phyloP scores from a whole-genome alignment of 2,797 vertebrate species.

The Percopsis omiscomaycus region DNA sequence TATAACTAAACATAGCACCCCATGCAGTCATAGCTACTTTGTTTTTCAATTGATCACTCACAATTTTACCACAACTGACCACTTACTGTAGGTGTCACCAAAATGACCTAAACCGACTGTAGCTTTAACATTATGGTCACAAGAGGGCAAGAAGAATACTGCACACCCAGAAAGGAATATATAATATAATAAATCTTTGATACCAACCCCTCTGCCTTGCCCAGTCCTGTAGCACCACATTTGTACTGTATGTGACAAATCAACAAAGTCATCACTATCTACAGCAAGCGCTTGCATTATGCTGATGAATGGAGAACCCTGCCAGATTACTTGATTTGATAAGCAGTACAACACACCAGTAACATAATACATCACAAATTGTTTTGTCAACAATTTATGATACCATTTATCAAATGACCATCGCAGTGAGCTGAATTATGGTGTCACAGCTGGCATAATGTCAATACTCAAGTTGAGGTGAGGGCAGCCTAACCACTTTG shows the following conservation, averaged over 20 bases:
- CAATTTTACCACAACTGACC: too few relatives aligned
- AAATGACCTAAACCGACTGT: too few relatives aligned
- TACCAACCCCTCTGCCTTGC: slow-evolving; percentile 29
- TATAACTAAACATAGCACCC: too few relatives aligned
- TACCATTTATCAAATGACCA: slow-evolving; percentile 85
- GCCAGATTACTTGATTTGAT: slow-evolving; percentile 86
- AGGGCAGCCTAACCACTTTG: slow-evolving; percentile 75
- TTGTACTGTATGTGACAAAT: slow-evolving; percentile 64
- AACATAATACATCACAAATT: slow-evolving; percentile 87
- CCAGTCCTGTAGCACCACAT: slow-evolving; percentile 44
- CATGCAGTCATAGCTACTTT: too few relatives aligned
- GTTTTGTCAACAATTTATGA: slow-evolving; percentile 88
- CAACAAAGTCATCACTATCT: slow-evolving; percentile 76
- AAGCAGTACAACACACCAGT: slow-evolving; percentile 82
- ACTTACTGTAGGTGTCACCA: too few relatives aligned
- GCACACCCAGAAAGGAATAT: slow-evolving; percentile 39
- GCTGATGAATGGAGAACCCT: slow-evolving; percentile 79
- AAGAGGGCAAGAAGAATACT: neutral
- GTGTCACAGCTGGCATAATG: slow-evolving; percentile 84
- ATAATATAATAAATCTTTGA: slow-evolving; percentile 49
- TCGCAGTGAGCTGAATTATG: slow-evolving; percentile 81
- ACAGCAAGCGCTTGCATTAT: slow-evolving; percentile 69
- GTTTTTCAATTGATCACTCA: too few relatives aligned
- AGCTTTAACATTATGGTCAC: too few relatives aligned
- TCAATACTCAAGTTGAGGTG: slow-evolving; percentile 82